Evolutionary conservation across 1,140 invertebrate genomes (phyloP).

Genomic region (Andrena cerasifolii): DNA sequence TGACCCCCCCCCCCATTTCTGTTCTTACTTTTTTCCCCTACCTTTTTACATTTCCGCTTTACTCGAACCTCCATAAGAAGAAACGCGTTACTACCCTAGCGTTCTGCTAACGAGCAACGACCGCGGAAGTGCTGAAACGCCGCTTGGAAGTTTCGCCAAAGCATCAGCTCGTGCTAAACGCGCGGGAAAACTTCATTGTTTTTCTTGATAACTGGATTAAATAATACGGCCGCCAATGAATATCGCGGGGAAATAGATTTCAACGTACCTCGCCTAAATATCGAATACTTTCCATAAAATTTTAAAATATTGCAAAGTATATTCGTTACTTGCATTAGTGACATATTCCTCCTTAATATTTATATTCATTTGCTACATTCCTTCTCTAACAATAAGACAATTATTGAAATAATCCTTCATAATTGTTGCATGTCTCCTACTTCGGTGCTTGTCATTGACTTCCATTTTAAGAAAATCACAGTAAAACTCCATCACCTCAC

Average conservation of each 20-base stretch:
- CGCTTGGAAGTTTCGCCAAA: constrained; percentile 5
- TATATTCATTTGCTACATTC: no score
- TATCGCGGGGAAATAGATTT: not conserved
- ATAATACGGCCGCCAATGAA: not conserved
- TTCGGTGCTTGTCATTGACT: no score
- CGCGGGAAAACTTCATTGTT: not conserved
- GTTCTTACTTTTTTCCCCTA: not conserved
- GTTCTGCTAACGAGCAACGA: constrained; percentile 34
- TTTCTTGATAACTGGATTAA: not conserved
- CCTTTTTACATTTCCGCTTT: constrained; percentile 13
- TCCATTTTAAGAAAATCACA: no score
- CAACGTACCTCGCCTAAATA: not conserved
- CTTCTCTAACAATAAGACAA: no score
- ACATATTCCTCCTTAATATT: no score
- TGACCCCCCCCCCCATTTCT: not conserved
- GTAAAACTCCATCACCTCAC: no score
- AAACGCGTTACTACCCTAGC: not conserved
- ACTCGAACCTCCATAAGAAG: constrained; percentile 12
- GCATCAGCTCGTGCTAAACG: constrained; percentile 9
- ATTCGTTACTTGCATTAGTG: no score
- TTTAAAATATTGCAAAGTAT: no score
- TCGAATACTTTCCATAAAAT: no score
- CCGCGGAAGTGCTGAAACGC: constrained; percentile 34
- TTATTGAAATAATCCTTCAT: no score
- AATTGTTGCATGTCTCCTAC: no score